A percentile compares a stretch with the other conserved stretches of the same genome.
These are phyloP conservation scores for Mesocricetus auratus DNA, from an alignment of 2,113 vertebrate species.

Conservation along the genomic window DNA sequence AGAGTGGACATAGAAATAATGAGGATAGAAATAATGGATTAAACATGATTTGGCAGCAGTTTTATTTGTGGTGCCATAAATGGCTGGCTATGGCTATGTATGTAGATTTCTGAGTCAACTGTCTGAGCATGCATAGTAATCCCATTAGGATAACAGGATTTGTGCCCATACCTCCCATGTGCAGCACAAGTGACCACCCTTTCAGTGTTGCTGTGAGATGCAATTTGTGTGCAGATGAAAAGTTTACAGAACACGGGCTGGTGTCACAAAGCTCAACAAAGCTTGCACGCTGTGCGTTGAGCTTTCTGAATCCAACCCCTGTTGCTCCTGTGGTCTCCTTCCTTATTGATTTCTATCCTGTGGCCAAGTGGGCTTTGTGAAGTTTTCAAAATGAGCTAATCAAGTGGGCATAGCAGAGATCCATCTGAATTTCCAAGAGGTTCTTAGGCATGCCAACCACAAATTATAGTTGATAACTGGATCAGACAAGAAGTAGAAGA, in stretches of 20 bases:
- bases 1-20: conserved; percentile 46
- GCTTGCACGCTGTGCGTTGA: conserved; percentile 71
- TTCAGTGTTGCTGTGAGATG: conserved; percentile 79
- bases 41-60: conserved; percentile 77
- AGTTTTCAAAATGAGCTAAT: conserved; percentile 70
- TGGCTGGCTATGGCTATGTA: conserved; percentile 77
- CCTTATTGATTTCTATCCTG: conserved; percentile 65
- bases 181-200: conserved; percentile 72
- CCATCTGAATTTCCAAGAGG: conserved; percentile 29
- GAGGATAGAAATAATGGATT: conserved; percentile 55
- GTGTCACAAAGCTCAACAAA: conserved; percentile 82
- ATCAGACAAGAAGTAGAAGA: neutral
- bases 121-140: conserved; percentile 82
- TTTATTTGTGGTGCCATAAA: conserved; percentile 80
- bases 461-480: neutral
- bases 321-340: neutral
- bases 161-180: conserved; percentile 82
- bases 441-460: neutral
- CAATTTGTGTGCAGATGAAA: conserved; percentile 82
- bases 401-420: conserved; percentile 26
- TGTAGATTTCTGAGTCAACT: conserved; percentile 83
- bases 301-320: conserved; percentile 60
- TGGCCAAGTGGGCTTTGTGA: conserved; percentile 62
- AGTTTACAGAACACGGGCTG: conserved; percentile 69
- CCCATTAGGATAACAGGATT: conserved; percentile 88